Evolutionary conservation across 2,797 vertebrate genomes (phyloP), one percentile per base, ranked within the genome.

Genomic region (Lepus townsendii): DNA sequence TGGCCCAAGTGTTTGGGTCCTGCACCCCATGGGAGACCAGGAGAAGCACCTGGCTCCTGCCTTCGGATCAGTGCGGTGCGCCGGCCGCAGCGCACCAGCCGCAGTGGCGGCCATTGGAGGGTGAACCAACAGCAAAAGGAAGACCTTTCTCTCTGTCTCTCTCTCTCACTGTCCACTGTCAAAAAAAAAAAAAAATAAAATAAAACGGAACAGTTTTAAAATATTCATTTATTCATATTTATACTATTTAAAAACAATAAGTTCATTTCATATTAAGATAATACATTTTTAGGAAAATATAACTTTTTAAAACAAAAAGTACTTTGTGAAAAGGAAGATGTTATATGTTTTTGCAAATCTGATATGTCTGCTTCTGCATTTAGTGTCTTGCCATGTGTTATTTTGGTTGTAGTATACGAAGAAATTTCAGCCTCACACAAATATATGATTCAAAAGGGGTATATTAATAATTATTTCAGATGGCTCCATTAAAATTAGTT

Each of bases 201-300:
- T 60, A 73, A 66, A 75, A 20, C 38, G 27, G 42, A 73, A 62
- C 7, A 42, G 30, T 73, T 50, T 6, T 0, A 57, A 63, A 88
- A 83, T 42, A 57, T 13, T 57, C n/a, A 52, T 75, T 60, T 42
- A 76, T 54, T 66, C 9, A 57, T 62, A 27, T 22, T 84, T 91
- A 77, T 78, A 69, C 14, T 47, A 52, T 83, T 77, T 65, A 14
- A 78, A 77, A 88, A 63, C 52, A 92, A 22, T 94, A 62, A 14
- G 30, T 5, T 27, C 72, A 50, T 47, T 65, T 26, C 84, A 35
- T 22, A 27, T 80, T 60, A 69, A 42, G 89, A 79, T 17, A 57
- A 75, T 7, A 69, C n/a, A 65, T 42, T 86, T 93, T 90, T 50
- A 84, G 52, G 57, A 71, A 76, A 75, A 93, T 88, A 32, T 19